Conservation (phyloP, 2,113 vertebrate genomes). For the Otocyon megalotis region DNA sequence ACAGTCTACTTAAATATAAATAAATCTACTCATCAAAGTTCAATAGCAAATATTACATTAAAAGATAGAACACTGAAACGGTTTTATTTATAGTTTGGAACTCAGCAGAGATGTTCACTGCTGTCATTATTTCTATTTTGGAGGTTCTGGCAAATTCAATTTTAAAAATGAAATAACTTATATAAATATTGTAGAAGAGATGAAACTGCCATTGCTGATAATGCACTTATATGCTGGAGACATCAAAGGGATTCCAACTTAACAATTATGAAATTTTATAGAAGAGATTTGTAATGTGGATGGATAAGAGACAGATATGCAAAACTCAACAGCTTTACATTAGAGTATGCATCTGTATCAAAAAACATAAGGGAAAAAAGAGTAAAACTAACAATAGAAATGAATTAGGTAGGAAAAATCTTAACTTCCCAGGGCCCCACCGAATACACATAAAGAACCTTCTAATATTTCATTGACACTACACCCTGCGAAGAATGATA, state of each 20-base stretch:
- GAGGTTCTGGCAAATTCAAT: slow-evolving; percentile 8
- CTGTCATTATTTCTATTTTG: slow-evolving; percentile 29
- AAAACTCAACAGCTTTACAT: background rate
- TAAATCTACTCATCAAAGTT: slow-evolving; percentile 42
- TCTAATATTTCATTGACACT: background rate
- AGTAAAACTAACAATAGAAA: background rate
- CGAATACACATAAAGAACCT: background rate
- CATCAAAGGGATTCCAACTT: background rate
- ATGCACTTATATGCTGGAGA: background rate
- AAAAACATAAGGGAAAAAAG: background rate
- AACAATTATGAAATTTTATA: slow-evolving; percentile 24
- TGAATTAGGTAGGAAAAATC: slow-evolving; percentile 4
- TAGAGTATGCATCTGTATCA: background rate
- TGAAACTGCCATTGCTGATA: slow-evolving; percentile 27
- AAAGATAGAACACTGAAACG: background rate
- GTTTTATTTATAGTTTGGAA: slow-evolving; percentile 13
- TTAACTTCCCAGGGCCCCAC: background rate
- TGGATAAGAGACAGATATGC: background rate
- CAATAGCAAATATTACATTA: slow-evolving; percentile 22
- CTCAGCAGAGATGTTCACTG: slow-evolving; percentile 23
- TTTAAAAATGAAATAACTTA: slow-evolving; percentile 51
- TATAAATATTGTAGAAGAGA: slow-evolving; percentile 40
- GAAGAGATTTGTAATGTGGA: background rate
- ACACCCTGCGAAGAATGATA: background rate
- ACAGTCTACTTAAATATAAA: slow-evolving; percentile 39